Evolutionary conservation across 2,797 vertebrate species (phyloP).

Genomic region (Sparus aurata): DNA sequence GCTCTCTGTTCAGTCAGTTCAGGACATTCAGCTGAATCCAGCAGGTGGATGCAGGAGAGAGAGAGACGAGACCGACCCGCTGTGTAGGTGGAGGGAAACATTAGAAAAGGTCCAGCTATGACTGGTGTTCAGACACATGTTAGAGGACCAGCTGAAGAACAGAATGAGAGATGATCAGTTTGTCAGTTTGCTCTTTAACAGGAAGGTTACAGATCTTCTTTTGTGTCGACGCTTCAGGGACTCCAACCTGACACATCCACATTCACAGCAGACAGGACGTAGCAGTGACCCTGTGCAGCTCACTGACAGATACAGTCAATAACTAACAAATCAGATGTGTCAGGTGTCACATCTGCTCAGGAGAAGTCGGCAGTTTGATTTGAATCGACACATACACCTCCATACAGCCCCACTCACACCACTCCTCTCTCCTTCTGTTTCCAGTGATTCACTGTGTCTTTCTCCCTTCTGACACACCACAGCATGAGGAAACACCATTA

Average conservation of each 20-base stretch:
- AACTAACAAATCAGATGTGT: conserved; percentile 12
- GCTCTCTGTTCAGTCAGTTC: conserved; percentile 22
- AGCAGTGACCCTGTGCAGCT: not conserved
- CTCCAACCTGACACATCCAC: not conserved
- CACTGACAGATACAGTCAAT: conserved; percentile 6
- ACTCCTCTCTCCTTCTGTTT: not conserved
- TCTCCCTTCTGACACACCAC: not conserved
- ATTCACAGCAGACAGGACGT: not conserved
- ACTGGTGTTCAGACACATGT: not conserved
- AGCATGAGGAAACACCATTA: not conserved
- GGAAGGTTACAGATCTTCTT: not conserved
- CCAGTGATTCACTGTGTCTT: not conserved
- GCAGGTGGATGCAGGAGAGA: conserved; percentile 17
- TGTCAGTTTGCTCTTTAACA: not conserved
- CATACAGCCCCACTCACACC: not conserved
- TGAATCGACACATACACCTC: not conserved
- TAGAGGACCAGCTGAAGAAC: not conserved
- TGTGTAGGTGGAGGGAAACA: not conserved
- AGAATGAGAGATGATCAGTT: not conserved
- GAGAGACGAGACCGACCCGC: not conserved
- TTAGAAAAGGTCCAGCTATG: not conserved
- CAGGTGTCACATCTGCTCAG: conserved; percentile 14
- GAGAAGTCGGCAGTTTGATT: conserved; percentile 5
- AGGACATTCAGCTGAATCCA: conserved; percentile 34
- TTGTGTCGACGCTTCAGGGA: not conserved